A percentile compares a stretch with the other conserved stretches of the same genome.
phyloP scores from a whole-genome alignment of 2,113 vertebrate genomes.

The pig (Sus scrofa) region T2T-Sscrofa CM000822.6:4158001-4158500 shows the following conservation, averaged over 20 bases:
- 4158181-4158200: neutral
- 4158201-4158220: neutral
- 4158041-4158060: neutral
- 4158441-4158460: too few relatives aligned
- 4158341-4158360: neutral
- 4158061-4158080: neutral
- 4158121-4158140: neutral
- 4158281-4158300: neutral
- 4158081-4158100: neutral
- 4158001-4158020: neutral
- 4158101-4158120: neutral
- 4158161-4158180: neutral
- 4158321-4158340: neutral
- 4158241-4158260: neutral
- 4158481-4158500: too few relatives aligned
- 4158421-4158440: too few relatives aligned
- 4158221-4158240: neutral
- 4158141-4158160: constrained; percentile 17
- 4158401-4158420: too few relatives aligned
- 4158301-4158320: neutral
- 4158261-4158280: constrained; percentile 2
- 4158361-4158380: too few relatives aligned
- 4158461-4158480: too few relatives aligned
- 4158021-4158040: neutral
- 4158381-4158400: too few relatives aligned